phyloP scores from a whole-genome alignment of 2,888 invertebrate genomes.

The Eulithis testata region DNA sequence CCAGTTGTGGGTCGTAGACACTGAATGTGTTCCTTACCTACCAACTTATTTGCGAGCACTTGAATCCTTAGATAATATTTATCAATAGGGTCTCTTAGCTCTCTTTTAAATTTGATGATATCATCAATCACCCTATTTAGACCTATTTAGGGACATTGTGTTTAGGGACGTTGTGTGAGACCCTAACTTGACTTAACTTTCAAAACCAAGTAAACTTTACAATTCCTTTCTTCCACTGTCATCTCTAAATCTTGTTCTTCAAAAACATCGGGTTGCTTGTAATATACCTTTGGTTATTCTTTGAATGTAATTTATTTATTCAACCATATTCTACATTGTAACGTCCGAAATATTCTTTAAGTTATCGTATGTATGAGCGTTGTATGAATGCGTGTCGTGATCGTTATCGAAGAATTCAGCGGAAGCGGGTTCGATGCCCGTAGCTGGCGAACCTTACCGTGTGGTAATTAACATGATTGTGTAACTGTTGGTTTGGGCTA shows the following conservation, averaged over 20 bases:
- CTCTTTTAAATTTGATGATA: too few relatives aligned
- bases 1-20: constrained; percentile 39
- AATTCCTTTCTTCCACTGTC: background rate
- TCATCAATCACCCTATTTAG: too few relatives aligned
- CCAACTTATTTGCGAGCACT: background rate
- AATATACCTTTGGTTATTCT: background rate
- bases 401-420: constrained; percentile 57
- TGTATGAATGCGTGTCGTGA: constrained; percentile 40
- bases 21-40: background rate
- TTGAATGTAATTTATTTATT: background rate
- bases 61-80: too few relatives aligned
- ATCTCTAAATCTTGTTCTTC: background rate
- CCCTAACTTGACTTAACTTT: too few relatives aligned
- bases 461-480: constrained; percentile 57
- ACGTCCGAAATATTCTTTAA: constrained; percentile 29
- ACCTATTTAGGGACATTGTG: too few relatives aligned
- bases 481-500: constrained; percentile 32
- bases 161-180: too few relatives aligned
- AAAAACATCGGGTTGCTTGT: background rate
- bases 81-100: too few relatives aligned
- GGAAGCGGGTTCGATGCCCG: constrained; percentile 77
- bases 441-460: constrained; percentile 61
- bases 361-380: constrained; percentile 1
- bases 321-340: constrained; percentile 5
- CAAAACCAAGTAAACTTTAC: too few relatives aligned